These are phyloP conservation scores for Thaleichthys pacificus DNA, from an alignment of 2,797 vertebrate genomes.

Conservation along the genomic window DNA sequence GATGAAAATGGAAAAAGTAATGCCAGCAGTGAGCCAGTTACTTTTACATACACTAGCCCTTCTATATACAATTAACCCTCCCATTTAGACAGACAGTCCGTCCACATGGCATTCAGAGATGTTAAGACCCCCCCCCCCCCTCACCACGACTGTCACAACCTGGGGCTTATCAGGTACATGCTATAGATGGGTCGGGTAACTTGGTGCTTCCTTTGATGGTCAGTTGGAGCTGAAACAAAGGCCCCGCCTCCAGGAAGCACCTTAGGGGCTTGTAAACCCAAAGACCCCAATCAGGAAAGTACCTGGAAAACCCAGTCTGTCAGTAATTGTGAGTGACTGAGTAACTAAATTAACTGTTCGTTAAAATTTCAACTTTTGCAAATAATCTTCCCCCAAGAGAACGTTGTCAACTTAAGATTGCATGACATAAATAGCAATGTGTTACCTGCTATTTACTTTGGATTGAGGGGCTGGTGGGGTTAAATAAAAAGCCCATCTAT, in stretches of 20 bases:
- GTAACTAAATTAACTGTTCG: conserved; percentile 32
- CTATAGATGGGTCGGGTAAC: conserved; percentile 34
- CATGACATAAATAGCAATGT: conserved; percentile 34
- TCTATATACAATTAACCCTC: too few relatives aligned
- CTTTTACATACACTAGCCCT: too few relatives aligned
- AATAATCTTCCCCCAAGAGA: conserved; percentile 28
- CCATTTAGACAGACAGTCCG: background rate
- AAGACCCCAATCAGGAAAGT: conserved; percentile 23
- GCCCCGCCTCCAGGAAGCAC: conserved; percentile 47
- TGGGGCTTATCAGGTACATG: conserved; percentile 38
- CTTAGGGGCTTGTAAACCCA: conserved; percentile 31
- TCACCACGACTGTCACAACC: conserved; percentile 16
- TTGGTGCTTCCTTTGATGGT: conserved; percentile 29
- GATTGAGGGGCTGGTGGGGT: conserved; percentile 32
- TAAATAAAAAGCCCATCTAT: conserved; percentile 21
- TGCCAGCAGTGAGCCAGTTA: background rate
- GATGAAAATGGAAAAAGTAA: too few relatives aligned
- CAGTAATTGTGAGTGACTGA: conserved; percentile 34
- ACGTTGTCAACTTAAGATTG: conserved; percentile 20
- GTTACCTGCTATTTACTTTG: conserved; percentile 25
- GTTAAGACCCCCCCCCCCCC: background rate
- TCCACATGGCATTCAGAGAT: conserved; percentile 7
- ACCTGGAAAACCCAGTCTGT: conserved; percentile 60
- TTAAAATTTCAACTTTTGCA: conserved; percentile 29
- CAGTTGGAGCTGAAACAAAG: conserved; percentile 30